These are phyloP conservation scores for Bembecia ichneumoniformis DNA, from an alignment of 2,888 invertebrate species.

Conservation along the genomic window DNA sequence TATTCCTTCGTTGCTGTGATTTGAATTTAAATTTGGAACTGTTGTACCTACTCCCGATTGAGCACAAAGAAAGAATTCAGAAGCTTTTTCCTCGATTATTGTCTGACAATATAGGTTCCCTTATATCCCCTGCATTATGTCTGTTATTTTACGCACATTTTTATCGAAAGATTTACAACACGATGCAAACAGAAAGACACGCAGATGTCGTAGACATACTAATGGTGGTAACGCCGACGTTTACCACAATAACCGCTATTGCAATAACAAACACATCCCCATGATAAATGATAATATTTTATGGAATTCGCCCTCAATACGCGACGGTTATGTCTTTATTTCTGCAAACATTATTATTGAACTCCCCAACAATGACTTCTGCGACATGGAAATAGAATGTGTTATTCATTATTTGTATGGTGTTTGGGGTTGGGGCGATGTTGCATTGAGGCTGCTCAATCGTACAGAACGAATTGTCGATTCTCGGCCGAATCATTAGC, in stretches of 20 bases:
- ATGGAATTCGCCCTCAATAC: conserved; percentile 59
- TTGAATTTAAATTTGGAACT: no score
- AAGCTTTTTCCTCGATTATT: no score
- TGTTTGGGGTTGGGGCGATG: conserved; percentile 44
- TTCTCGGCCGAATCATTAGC: conserved; percentile 55
- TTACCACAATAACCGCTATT: conserved; percentile 61
- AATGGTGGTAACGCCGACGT: conserved; percentile 61
- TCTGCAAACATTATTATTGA: conserved; percentile 28
- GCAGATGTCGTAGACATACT: conserved; percentile 57
- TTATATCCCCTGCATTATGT: not conserved
- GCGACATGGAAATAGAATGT: not conserved
- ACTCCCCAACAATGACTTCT: not conserved
- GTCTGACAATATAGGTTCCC: no score
- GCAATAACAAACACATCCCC: conserved; percentile 61
- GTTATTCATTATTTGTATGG: not conserved
- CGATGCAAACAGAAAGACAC: conserved; percentile 12
- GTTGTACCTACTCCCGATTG: no score
- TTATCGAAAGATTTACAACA: conserved; percentile 26
- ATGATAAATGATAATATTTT: conserved; percentile 69
- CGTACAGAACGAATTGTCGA: conserved; percentile 69
- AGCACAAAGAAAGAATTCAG: no score
- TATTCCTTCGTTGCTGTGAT: no score
- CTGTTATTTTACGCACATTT: conserved; percentile 23
- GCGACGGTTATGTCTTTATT: conserved; percentile 59
- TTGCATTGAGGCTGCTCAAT: conserved; percentile 65